Evolutionary conservation across 2,797 vertebrate genomes (phyloP).

Genomic region (Sebastes alutus): DNA sequence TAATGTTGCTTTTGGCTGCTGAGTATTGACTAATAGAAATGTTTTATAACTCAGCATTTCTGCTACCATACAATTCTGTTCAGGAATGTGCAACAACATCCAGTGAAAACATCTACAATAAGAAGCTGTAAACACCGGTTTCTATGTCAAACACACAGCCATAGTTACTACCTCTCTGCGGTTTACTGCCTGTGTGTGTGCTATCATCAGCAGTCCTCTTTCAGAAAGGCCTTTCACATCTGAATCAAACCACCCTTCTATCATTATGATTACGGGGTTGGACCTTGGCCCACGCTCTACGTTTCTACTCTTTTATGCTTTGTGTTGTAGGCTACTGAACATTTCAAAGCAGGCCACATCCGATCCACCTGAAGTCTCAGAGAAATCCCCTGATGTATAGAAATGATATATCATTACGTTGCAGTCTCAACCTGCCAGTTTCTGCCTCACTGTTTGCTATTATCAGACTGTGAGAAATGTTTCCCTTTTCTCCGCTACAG

Average conservation of each 20-base stretch:
- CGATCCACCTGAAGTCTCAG: conserved; percentile 22
- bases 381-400: conserved; percentile 59
- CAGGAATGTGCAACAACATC: conserved; percentile 17
- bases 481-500: neutral
- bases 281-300: neutral
- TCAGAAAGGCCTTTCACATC: conserved; percentile 24
- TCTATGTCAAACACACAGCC: neutral
- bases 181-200: conserved; percentile 15
- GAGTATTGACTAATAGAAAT: neutral
- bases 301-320: conserved; percentile 2
- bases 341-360: conserved; percentile 56
- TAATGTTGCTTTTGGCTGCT: neutral
- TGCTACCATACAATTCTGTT: neutral
- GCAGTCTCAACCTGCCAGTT: conserved; percentile 32
- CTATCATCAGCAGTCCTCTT: conserved; percentile 33
- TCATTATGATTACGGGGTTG: conserved; percentile 57
- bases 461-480: neutral
- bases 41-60: neutral
- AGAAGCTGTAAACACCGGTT: conserved; percentile 46
- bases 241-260: conserved; percentile 40
- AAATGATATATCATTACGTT: conserved; percentile 48
- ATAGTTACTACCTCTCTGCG: conserved; percentile 9
- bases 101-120: conserved; percentile 45
- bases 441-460: neutral
- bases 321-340: neutral